phyloP scores from a whole-genome alignment of 2,888 invertebrate species.

The Tribolium freemani region DNA sequence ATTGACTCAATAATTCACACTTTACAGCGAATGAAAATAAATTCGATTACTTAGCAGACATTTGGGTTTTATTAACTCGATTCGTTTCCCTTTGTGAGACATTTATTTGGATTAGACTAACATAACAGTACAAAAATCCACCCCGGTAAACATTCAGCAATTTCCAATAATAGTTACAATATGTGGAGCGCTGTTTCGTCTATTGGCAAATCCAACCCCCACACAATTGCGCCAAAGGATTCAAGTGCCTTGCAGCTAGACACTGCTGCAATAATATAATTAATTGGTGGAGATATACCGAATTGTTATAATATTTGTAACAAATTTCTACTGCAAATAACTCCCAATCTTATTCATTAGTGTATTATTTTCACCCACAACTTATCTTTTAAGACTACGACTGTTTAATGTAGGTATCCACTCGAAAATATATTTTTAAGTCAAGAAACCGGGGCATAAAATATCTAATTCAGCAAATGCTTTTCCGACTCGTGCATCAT shows the following conservation, averaged over 20 bases:
- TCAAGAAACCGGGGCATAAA: too few species aligned
- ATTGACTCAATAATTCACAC: slow-evolving; percentile 20
- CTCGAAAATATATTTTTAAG: too few species aligned
- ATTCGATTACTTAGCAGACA: slow-evolving; percentile 23
- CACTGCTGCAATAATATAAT: neutral
- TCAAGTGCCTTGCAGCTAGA: neutral
- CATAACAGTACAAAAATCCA: neutral
- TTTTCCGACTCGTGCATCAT: too few species aligned
- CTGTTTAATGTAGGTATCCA: too few species aligned
- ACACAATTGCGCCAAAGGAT: neutral
- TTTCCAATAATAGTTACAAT: slow-evolving; percentile 13
- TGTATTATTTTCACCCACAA: too few species aligned
- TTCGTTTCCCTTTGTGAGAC: slow-evolving; percentile 21
- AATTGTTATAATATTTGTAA: too few species aligned
- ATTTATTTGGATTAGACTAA: slow-evolving; percentile 17
- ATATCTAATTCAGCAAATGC: too few species aligned
- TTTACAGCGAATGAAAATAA: slow-evolving; percentile 23
- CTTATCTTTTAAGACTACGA: too few species aligned
- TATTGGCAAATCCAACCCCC: neutral
- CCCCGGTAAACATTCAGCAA: slow-evolving; percentile 7
- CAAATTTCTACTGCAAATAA: too few species aligned
- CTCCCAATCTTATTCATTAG: too few species aligned
- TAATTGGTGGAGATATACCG: too few species aligned
- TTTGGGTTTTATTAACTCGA: slow-evolving; percentile 29
- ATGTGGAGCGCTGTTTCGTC: neutral